Evolutionary conservation across 1,140 invertebrate species (phyloP), one percentile per base, ranked within the genome.

Genomic region (Brachionus asplanchnoidis): DNA sequence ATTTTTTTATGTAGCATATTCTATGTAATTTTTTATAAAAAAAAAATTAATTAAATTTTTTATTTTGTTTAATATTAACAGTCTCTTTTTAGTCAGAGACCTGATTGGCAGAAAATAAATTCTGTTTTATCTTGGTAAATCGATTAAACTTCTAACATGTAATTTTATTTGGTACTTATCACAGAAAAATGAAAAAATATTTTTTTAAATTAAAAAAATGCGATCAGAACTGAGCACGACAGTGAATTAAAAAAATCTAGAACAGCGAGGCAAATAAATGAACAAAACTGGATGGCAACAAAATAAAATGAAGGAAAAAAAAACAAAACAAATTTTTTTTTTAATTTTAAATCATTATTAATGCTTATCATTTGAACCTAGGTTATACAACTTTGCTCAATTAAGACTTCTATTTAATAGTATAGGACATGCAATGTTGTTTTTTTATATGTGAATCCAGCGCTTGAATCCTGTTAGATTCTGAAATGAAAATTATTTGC

Each of bases 281-380:
- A 73, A 73, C 14, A 42, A 40, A 73, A 73, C 68, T 36, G 40
- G 17, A 73, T 73, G 68, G 68, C 68, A 73, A 73, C 68, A 42
- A 20, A 26, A 68, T 32, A 68, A 36, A 68, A 32, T 40, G 32
- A 68, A n/a, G 17, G 7, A 14, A 68, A 68, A 32, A 23, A 68
- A 14, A 68, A 73, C 5, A 73, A 40, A 17, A 40, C n/a, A n/a
- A n/a, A n/a, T n/a, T n/a, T 17, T 20, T 28, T 28, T 28, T 28
- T 28, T 28, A 73, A 20, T 42, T 40, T 40, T 42, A 17, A 73
- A 40, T 68, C 68, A 73, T 73, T 40, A 73, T 20, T 73, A 73
- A 73, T 73, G 32, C 68, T 40, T 73, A 73, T 42, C 68, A 73
- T 73, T 73, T 42, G 36, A 73, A 4, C 26, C 66, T 28, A 68